Conservation (phyloP, 2,797 vertebrate species). For the Sardinella longiceps region DNA sequence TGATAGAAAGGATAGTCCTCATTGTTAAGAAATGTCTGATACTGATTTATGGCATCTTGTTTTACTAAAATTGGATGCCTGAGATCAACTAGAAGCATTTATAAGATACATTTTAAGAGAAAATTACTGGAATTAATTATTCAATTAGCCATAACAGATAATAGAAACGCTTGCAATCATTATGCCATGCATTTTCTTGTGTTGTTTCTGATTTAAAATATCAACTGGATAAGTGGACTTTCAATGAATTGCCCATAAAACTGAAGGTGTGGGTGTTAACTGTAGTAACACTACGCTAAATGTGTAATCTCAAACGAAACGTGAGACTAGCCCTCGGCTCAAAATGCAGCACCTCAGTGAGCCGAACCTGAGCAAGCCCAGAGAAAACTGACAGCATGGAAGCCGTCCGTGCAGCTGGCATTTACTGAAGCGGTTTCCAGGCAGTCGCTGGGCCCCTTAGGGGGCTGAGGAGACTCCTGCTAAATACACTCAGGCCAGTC, state of each 20-base stretch:
- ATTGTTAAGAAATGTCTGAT: not conserved
- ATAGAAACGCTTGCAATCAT: not conserved
- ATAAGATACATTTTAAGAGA: not conserved
- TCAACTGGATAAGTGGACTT: not conserved
- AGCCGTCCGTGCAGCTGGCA: not conserved
- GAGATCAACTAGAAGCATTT: not conserved
- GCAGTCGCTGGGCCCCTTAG: not conserved
- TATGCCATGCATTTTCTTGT: not conserved
- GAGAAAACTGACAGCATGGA: not conserved
- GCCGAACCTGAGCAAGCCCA: not conserved
- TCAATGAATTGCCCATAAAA: not conserved
- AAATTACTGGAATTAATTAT: not conserved
- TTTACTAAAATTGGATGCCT: not conserved
- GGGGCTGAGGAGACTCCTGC: not conserved
- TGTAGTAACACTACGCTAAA: not conserved
- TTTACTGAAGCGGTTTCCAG: not conserved
- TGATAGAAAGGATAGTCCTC: not conserved
- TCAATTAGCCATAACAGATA: not conserved
- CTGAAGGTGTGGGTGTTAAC: not conserved
- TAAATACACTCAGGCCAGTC: not conserved
- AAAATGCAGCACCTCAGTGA: not conserved
- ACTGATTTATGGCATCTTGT: not conserved
- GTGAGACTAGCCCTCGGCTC: not conserved
- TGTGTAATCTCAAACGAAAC: not conserved
- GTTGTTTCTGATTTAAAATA: not conserved